Conservation (phyloP, 2,888 invertebrate genomes). For the Drosophila basisetae region DNA sequence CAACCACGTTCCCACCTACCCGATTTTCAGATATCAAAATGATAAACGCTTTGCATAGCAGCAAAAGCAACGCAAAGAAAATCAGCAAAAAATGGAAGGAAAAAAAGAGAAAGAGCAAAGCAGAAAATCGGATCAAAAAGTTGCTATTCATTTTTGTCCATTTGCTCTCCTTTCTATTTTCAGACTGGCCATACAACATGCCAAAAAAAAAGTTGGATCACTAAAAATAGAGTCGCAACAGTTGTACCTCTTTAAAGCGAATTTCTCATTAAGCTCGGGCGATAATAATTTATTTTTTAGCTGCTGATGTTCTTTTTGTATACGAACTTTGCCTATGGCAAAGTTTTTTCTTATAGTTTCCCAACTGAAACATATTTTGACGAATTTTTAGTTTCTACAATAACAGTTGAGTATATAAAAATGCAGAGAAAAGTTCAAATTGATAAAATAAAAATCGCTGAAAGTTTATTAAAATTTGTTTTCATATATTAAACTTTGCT, state of each 20-base stretch:
- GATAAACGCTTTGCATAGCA: slow-evolving; percentile 35
- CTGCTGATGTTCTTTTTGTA: background rate
- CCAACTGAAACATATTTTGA: background rate
- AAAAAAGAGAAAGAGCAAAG: background rate
- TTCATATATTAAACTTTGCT: background rate
- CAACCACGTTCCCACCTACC: background rate
- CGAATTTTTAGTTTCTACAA: background rate
- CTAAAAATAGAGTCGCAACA: slow-evolving; percentile 25
- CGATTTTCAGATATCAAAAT: slow-evolving; percentile 20
- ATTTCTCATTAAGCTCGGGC: background rate
- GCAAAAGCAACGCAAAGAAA: slow-evolving; percentile 3
- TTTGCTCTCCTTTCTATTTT: slow-evolving; percentile 40
- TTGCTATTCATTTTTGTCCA: slow-evolving; percentile 69
- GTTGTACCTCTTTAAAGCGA: slow-evolving; percentile 1
- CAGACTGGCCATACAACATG: slow-evolving; percentile 67
- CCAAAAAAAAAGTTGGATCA: slow-evolving; percentile 68
- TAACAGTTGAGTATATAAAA: background rate
- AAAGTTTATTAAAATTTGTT: background rate
- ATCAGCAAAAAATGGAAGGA: background rate
- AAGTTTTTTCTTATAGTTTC: slow-evolving; percentile 2
- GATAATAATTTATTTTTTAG: background rate
- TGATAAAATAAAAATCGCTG: background rate
- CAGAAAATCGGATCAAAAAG: slow-evolving; percentile 33
- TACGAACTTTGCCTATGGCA: background rate
- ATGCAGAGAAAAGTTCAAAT: background rate